Percentiles rank a stretch among this genome's conserved stretches.
These are phyloP conservation scores for Oreonectes daqikongensis DNA, from an alignment of 2,797 vertebrate species.

Conservation along the genomic window DNA sequence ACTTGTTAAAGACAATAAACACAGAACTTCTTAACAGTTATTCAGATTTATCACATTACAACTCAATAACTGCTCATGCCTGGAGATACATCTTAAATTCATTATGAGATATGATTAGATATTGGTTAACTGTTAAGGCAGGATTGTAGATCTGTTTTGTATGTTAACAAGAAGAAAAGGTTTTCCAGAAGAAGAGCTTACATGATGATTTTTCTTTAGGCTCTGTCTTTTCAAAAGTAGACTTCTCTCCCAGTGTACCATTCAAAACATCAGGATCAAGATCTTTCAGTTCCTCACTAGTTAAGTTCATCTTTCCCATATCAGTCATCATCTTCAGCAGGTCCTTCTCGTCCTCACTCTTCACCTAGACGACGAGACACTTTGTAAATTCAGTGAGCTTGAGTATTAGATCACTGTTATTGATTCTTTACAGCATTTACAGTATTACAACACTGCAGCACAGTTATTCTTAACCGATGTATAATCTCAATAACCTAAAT, in stretches of 20 bases:
- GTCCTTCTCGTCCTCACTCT: constrained; percentile 54
- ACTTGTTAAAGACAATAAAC: background rate
- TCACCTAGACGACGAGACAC: constrained; percentile 58
- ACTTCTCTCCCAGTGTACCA: constrained; percentile 52
- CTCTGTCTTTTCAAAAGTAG: constrained; percentile 29
- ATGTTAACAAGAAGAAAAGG: constrained; percentile 73
- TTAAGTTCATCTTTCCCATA: constrained; percentile 62
- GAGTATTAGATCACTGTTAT: constrained; percentile 1
- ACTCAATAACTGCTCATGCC: background rate
- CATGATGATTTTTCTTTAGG: constrained; percentile 61
- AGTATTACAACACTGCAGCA: constrained; percentile 1
- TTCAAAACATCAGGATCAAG: constrained; percentile 26
- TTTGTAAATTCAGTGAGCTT: background rate
- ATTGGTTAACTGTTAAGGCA: constrained; percentile 8
- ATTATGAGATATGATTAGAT: background rate
- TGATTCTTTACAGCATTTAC: constrained; percentile 20
- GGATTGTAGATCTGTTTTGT: background rate
- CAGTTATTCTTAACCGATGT: background rate
- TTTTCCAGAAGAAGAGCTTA: constrained; percentile 80
- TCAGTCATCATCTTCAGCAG: constrained; percentile 62
- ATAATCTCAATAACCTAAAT: background rate
- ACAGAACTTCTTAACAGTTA: background rate
- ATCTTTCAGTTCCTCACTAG: constrained; percentile 27
- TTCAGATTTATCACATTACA: background rate
- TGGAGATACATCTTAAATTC: background rate